phyloP scores from a whole-genome alignment of 37 sponge, comb jelly and placozoan genomes.

The Oscarella lobularis region DNA sequence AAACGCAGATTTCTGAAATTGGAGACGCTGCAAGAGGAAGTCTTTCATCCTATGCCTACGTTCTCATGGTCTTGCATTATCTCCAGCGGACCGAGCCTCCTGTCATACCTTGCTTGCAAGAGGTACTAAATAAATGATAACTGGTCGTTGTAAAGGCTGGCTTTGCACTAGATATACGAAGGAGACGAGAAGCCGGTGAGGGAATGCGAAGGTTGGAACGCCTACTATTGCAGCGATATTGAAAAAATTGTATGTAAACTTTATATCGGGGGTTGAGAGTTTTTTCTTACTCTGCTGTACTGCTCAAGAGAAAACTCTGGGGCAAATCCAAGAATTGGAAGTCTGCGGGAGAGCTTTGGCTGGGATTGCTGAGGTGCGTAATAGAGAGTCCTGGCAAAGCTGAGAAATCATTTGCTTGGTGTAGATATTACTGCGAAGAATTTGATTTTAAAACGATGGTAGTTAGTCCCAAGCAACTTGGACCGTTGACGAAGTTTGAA shows the following conservation, averaged over 20 bases:
- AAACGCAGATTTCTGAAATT: conserved; percentile 62
- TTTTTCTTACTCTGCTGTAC: background rate
- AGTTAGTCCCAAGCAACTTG: conserved; percentile 34
- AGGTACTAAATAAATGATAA: conserved; percentile 20
- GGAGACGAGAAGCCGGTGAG: background rate
- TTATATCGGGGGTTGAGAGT: background rate
- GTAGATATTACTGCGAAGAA: conserved; percentile 25
- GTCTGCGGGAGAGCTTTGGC: conserved; percentile 17
- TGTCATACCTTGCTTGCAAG: conserved; percentile 62
- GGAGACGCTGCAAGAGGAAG: conserved; percentile 77
- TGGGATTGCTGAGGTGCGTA: background rate
- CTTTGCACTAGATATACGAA: background rate
- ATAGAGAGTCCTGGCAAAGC: no score
- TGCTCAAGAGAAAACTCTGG: background rate
- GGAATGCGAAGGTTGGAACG: conserved; percentile 1
- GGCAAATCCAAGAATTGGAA: background rate
- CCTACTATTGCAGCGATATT: background rate
- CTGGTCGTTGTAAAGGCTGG: background rate
- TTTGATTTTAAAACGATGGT: conserved; percentile 57
- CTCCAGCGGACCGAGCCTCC: conserved; percentile 68
- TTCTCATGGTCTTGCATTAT: conserved; percentile 75
- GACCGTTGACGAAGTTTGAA: conserved; percentile 53
- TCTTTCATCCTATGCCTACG: conserved; percentile 89
- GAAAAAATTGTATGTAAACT: background rate
- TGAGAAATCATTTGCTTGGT: no score